These are phyloP conservation scores for Camponotus pennsylvanicus DNA, from an alignment of 1,140 invertebrate species.

Conservation along the genomic window DNA sequence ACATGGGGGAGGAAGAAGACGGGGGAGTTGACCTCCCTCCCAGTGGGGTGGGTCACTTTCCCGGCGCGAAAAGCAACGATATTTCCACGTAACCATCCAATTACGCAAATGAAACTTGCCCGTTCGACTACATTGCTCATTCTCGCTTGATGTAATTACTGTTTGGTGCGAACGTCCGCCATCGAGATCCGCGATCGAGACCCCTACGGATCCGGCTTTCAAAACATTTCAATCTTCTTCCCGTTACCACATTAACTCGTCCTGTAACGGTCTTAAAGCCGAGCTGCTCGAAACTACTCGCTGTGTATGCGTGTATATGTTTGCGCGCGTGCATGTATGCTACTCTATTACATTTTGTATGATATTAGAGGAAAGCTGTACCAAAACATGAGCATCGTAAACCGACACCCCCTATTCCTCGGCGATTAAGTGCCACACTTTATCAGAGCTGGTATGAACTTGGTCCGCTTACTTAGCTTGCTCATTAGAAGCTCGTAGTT, in stretches of 20 bases:
- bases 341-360: neutral
- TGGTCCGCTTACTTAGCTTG: too few species aligned
- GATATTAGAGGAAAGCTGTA: neutral
- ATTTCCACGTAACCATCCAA: conserved; percentile 55
- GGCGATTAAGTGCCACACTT: too few species aligned
- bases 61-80: conserved; percentile 25
- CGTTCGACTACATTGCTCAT: conserved; percentile 46
- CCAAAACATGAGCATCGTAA: too few species aligned
- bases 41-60: neutral
- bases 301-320: too few species aligned
- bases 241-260: conserved; percentile 12
- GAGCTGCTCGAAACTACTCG: neutral
- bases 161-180: conserved; percentile 26
- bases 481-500: too few species aligned
- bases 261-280: conserved; percentile 17
- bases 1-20: neutral
- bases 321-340: neutral
- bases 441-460: too few species aligned
- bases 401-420: too few species aligned
- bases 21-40: neutral
- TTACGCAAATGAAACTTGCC: conserved; percentile 53
- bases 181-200: conserved; percentile 21
- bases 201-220: conserved; percentile 20
- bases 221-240: conserved; percentile 58
- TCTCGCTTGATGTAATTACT: conserved; percentile 57